Conservation (phyloP, 2,797 vertebrate species). For the Etheostoma nigrum region DNA sequence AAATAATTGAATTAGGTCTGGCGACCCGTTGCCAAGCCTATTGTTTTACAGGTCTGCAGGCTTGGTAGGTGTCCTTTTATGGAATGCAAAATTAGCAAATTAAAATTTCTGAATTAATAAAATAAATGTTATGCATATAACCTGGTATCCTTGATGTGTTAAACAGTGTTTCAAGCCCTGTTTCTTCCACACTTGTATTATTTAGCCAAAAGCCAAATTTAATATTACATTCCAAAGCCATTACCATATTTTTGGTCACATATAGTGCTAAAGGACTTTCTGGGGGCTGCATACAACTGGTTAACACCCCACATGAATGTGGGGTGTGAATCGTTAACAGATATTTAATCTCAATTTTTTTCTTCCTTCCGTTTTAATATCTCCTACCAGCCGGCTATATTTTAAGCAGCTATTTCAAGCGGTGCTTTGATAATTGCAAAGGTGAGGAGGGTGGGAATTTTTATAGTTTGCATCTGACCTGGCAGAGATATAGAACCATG, state of each 20-base stretch:
- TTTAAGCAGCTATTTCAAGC: conserved; percentile 19
- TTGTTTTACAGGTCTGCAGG: conserved; percentile 42
- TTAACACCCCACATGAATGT: neutral
- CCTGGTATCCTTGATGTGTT: neutral
- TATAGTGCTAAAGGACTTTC: neutral
- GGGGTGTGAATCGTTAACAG: neutral
- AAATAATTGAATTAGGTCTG: conserved; percentile 70
- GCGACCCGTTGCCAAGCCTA: conserved; percentile 48
- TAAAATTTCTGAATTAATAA: neutral
- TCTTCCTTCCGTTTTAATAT: conserved; percentile 9
- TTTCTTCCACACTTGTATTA: neutral
- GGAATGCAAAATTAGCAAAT: conserved; percentile 24
- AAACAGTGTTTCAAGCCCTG: neutral
- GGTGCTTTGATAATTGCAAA: neutral
- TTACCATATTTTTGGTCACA: neutral
- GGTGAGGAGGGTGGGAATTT: neutral
- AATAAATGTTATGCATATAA: neutral
- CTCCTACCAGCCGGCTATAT: conserved; percentile 3
- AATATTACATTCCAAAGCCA: neutral
- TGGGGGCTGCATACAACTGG: neutral
- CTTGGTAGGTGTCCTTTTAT: conserved; percentile 21
- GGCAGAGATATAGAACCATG: neutral
- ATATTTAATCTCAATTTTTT: neutral
- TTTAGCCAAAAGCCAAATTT: neutral
- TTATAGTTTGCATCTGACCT: conserved; percentile 25